phyloP scores from a whole-genome alignment of 2,888 invertebrate genomes.

The Cheilosia urbana region DNA sequence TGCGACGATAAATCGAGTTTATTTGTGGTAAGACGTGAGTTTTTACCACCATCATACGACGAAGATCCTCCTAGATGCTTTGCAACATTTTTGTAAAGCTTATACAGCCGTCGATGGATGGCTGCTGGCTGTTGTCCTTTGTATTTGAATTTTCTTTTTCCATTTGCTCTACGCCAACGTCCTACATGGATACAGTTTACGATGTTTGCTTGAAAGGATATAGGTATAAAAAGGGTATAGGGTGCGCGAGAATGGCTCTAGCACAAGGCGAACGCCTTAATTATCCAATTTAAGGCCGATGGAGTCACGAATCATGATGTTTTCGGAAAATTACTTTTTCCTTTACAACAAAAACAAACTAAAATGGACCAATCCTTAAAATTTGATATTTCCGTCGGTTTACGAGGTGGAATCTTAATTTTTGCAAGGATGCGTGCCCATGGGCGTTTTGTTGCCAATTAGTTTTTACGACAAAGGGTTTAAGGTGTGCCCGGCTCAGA shows the following conservation, averaged over 20 bases:
- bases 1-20: constrained; percentile 64
- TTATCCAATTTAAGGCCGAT: constrained; percentile 66
- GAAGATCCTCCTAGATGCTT: constrained; percentile 41
- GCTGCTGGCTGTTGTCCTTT: constrained; percentile 29
- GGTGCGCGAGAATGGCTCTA: background rate
- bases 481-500: constrained; percentile 1
- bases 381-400: no score
- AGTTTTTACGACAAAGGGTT: constrained; percentile 45
- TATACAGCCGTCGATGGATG: constrained; percentile 32
- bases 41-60: constrained; percentile 47
- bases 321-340: constrained; percentile 55
- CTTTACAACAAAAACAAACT: no score
- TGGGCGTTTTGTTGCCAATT: constrained; percentile 60
- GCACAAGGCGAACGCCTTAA: constrained; percentile 59
- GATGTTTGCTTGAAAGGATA: constrained; percentile 54
- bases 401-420: no score
- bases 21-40: constrained; percentile 61
- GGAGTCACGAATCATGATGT: constrained; percentile 66
- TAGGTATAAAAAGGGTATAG: constrained; percentile 55
- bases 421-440: constrained; percentile 25
- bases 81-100: constrained; percentile 48
- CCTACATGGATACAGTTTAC: constrained; percentile 37
- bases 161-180: background rate
- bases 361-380: no score
- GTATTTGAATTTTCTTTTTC: constrained; percentile 1